phyloP scores from a whole-genome alignment of 2,113 vertebrate genomes.

The Turdus rufiventris region DNA sequence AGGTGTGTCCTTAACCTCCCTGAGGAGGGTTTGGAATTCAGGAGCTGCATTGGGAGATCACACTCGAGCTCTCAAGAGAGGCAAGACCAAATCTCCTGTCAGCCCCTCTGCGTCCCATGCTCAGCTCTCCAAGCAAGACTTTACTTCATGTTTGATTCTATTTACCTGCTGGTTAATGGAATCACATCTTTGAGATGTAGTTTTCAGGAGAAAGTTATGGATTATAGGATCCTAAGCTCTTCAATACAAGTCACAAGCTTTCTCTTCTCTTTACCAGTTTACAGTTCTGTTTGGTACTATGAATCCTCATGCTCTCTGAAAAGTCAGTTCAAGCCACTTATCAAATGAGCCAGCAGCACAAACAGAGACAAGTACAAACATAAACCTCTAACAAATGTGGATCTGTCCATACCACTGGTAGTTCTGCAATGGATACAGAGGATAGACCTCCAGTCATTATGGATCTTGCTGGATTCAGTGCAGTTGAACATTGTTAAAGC shows the following conservation, averaged over 20 bases:
- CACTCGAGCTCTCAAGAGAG: neutral
- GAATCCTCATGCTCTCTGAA: neutral
- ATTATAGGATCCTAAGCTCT: neutral
- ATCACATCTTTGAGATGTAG: neutral
- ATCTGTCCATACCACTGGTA: neutral
- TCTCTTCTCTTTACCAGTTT: neutral
- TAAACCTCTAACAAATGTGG: neutral
- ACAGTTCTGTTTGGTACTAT: neutral
- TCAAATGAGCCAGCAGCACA: neutral
- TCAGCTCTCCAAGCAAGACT: neutral
- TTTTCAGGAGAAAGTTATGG: neutral
- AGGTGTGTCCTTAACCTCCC: neutral
- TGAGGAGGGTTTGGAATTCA: neutral
- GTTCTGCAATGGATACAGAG: neutral
- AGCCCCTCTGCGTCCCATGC: slow-evolving; percentile 49
- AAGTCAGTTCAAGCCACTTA: neutral
- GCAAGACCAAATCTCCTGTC: slow-evolving; percentile 58
- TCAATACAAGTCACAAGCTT: neutral
- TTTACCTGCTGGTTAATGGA: neutral
- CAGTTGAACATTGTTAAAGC: neutral
- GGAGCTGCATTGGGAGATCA: neutral
- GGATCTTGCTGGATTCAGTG: neutral
- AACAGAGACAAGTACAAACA: neutral
- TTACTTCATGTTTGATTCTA: neutral
- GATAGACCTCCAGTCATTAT: neutral